phyloP scores from a whole-genome alignment of 2,797 vertebrate genomes.

The Strix occidentalis region DNA sequence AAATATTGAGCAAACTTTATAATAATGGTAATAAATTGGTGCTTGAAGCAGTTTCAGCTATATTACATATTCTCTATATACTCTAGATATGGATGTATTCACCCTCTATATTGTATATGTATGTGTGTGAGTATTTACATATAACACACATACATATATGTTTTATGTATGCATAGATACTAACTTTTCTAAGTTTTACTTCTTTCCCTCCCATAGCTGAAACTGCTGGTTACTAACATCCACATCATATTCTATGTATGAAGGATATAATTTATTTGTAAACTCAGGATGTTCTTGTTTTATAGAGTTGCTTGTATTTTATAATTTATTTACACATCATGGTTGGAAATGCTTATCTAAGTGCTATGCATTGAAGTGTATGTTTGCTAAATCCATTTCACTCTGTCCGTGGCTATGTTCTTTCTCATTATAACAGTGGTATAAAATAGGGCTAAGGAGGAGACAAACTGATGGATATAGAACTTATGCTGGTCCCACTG shows the following conservation, averaged over 20 bases:
- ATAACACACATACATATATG: slow-evolving; percentile 31
- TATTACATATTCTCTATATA: slow-evolving; percentile 1
- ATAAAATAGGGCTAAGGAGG: slow-evolving; percentile 16
- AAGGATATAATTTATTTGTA: slow-evolving; percentile 76
- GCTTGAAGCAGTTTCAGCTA: slow-evolving; percentile 82
- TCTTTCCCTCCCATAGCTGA: slow-evolving; percentile 65
- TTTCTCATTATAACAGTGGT: slow-evolving; percentile 16
- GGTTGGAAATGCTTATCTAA: slow-evolving; percentile 70
- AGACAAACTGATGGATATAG: slow-evolving; percentile 9
- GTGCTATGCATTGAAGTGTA: slow-evolving; percentile 79
- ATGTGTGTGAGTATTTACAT: slow-evolving; percentile 75
- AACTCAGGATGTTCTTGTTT: slow-evolving; percentile 75
- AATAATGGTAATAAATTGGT: slow-evolving; percentile 75
- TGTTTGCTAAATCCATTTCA: slow-evolving; percentile 71
- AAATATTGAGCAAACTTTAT: slow-evolving; percentile 66
- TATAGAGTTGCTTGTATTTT: slow-evolving; percentile 74
- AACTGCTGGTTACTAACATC: slow-evolving; percentile 77
- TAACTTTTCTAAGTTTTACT: slow-evolving; percentile 73
- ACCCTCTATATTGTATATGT: slow-evolving; percentile 9
- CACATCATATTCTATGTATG: slow-evolving; percentile 66
- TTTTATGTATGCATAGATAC: slow-evolving; percentile 47
- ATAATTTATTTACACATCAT: slow-evolving; percentile 78
- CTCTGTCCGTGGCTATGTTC: slow-evolving; percentile 55
- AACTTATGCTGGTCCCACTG: slow-evolving; percentile 3
- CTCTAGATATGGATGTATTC: slow-evolving; percentile 28